Conservation (phyloP, 64 coral and sea anemone genomes). For the Porites australiensis region DNA sequence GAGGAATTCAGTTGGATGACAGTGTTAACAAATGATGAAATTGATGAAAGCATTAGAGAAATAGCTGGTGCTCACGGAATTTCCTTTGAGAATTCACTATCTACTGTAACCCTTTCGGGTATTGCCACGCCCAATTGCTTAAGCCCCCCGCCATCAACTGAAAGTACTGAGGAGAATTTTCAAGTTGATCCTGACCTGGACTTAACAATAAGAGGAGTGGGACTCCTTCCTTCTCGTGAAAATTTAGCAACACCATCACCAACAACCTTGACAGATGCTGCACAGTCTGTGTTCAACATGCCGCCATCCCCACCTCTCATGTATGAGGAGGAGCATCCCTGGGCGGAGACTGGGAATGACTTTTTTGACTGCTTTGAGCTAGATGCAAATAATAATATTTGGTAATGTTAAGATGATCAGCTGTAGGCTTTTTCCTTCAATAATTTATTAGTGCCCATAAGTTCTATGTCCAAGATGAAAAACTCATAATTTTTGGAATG, state of each 20-base stretch:
- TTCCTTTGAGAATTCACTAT: conserved; percentile 69
- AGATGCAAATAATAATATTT: conserved; percentile 83
- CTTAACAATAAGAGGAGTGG: conserved; percentile 82
- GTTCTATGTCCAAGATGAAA: too few species aligned
- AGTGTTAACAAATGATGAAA: conserved; percentile 79
- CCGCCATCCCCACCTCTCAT: conserved; percentile 84
- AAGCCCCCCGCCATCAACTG: conserved; percentile 80
- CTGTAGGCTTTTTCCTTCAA: too few species aligned
- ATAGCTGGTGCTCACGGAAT: conserved; percentile 94
- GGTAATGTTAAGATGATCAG: conserved; percentile 15
- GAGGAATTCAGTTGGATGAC: conserved; percentile 95
- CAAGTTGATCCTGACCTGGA: conserved; percentile 88
- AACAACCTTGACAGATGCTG: conserved; percentile 81
- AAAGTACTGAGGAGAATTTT: conserved; percentile 65
- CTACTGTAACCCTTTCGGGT: not conserved
- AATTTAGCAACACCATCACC: conserved; percentile 85
- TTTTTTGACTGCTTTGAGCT: conserved; percentile 69
- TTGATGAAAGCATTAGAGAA: conserved; percentile 90
- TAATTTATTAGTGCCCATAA: too few species aligned
- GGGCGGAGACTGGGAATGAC: conserved; percentile 82
- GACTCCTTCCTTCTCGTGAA: conserved; percentile 71
- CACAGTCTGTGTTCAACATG: conserved; percentile 86
- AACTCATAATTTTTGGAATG: too few species aligned
- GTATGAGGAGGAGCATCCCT: conserved; percentile 92
- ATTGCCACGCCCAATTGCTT: conserved; percentile 19